Base-by-base conservation (phyloP, 37 sponge, comb jelly and placozoan species). In the Theonella swinhoei region DNA sequence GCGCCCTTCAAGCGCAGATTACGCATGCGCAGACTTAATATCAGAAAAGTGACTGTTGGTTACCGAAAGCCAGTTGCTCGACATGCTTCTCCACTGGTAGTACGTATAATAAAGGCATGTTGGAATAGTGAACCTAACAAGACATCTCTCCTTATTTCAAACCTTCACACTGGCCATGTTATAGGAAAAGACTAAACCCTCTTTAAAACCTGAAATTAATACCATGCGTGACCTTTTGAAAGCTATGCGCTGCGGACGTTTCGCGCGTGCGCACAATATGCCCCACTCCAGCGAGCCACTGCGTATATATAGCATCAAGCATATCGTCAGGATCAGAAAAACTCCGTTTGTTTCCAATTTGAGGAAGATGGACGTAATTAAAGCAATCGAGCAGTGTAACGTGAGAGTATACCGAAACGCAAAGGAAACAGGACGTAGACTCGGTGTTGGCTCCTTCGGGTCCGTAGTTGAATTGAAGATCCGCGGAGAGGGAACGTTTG, bases 71-170 rank as follows among this genome's bases (percentile, higher is more conserved):
- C 28, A 75, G 25, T 3, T 39, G 39, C 68, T 9, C 34, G 73
- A 58, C 31, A 29, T 8, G 58, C 59, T 1, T 76, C 66, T 4
- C 66, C 11, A 0, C 74, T 28, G 1, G 68, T 83, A 0, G 40
- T 5, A 24, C 4, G 39, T 42, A 43, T 83, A 8, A 83, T 83
- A 76, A 40, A 83, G 35, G 75, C 47, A 20, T 83, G 84, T 43
- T 83, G 84, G 84, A 2, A 42, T 3, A n/a, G 36, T 20, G 58
- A 65, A 0, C 69, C 75, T 0, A 24, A 42, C 29, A 63, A 64
- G 58, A 63, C 76, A 41, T 76, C 75, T 34, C 76, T 83, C 24
- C 35, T 75, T 43, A 75, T 83, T 4, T 37, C 84, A 1, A 70
- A 37, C 11, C 75, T 83, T 33, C 68, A 75, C 54, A 47, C 54